Evolutionary conservation across 2,797 vertebrate genomes (phyloP).

Genomic region (Astyanax mexicanus): DNA sequence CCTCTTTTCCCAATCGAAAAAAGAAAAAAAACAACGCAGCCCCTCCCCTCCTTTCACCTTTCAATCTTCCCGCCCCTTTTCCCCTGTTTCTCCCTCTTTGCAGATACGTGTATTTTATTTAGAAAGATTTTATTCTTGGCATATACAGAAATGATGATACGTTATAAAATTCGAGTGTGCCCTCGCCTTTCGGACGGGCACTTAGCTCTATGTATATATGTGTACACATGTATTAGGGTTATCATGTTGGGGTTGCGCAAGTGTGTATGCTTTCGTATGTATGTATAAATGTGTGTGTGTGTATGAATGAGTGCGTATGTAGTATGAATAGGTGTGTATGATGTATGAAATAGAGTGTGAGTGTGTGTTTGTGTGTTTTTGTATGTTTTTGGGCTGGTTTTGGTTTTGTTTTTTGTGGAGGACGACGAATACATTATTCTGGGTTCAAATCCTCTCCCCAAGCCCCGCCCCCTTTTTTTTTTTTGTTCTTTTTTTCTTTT

Average conservation of each 20-base stretch:
- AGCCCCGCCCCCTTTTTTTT: background rate
- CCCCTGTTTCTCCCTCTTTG: too few species aligned
- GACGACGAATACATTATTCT: too few species aligned
- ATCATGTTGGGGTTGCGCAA: conserved; percentile 67
- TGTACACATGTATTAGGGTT: conserved; percentile 80
- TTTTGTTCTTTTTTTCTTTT: too few species aligned
- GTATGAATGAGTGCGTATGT: conserved; percentile 53
- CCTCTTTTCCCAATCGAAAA: conserved; percentile 36
- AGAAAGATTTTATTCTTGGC: conserved; percentile 86
- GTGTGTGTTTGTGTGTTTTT: conserved; percentile 52
- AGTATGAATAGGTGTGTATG: too few species aligned
- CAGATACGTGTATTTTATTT: conserved; percentile 86
- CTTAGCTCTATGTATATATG: conserved; percentile 86
- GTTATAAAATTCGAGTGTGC: conserved; percentile 76
- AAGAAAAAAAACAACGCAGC: background rate
- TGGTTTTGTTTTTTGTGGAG: too few species aligned
- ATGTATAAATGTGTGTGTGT: conserved; percentile 34
- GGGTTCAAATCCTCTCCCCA: background rate
- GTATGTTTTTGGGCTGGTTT: too few species aligned
- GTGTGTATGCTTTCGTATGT: conserved; percentile 68
- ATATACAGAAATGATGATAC: conserved; percentile 83
- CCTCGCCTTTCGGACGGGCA: conserved; percentile 70
- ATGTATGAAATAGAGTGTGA: conserved; percentile 43
- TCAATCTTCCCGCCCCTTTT: too few species aligned
- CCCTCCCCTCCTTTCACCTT: too few species aligned